phyloP scores from a whole-genome alignment of 1,140 invertebrate species.

The Thaumatotibia leucotreta region DNA sequence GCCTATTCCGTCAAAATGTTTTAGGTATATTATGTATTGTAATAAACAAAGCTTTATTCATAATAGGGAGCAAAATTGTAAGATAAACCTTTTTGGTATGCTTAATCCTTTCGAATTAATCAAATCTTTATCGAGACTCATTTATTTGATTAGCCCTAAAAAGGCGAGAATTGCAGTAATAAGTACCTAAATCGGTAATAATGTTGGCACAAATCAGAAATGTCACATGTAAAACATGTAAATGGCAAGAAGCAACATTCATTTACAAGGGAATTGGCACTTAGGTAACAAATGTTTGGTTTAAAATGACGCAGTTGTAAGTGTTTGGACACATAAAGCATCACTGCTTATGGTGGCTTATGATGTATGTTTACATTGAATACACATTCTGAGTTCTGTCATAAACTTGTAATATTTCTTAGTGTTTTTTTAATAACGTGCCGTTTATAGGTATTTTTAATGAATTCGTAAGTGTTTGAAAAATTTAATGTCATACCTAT shows the following conservation, averaged over 20 bases:
- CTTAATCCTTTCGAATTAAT: too few species aligned
- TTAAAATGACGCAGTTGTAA: constrained; percentile 14
- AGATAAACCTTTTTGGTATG: too few species aligned
- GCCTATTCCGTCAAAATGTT: too few species aligned
- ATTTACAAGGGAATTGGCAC: constrained; percentile 14
- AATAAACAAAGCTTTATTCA: too few species aligned
- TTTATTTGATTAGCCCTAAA: neutral
- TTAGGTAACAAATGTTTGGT: constrained; percentile 16
- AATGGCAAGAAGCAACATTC: constrained; percentile 6
- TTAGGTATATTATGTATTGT: too few species aligned
- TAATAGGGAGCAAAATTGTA: too few species aligned
- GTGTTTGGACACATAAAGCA: constrained; percentile 16
- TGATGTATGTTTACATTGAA: neutral
- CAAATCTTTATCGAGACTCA: neutral
- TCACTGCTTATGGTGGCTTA: neutral
- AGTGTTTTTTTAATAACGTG: too few species aligned
- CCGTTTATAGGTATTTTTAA: too few species aligned
- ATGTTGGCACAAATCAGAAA: constrained; percentile 11
- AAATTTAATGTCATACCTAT: too few species aligned
- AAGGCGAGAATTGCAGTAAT: neutral
- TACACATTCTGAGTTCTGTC: neutral
- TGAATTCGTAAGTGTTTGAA: too few species aligned
- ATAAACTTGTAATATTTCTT: neutral
- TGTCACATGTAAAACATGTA: constrained; percentile 11
- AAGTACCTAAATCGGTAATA: neutral